Percentiles rank a stretch among this genome's conserved stretches.
phyloP scores from a whole-genome alignment of 1,140 invertebrate genomes.

The Proctacanthus coquilletti region DNA sequence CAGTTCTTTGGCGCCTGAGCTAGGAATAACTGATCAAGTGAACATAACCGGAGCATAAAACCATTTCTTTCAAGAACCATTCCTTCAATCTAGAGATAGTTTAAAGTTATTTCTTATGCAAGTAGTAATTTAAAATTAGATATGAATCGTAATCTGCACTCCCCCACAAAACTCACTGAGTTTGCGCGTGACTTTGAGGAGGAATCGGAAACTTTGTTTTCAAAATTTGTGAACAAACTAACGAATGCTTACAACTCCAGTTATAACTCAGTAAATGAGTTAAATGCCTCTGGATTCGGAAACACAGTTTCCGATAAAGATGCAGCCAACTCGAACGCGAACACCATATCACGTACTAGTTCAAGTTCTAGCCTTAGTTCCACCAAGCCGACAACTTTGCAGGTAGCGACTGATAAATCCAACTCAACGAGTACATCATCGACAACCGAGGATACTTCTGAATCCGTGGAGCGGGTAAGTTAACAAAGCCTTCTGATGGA shows the following conservation, averaged over 20 bases:
- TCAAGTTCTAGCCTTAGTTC: conserved; percentile 8
- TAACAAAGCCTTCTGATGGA: no score
- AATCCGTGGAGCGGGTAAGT: conserved; percentile 13
- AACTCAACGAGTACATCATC: conserved; percentile 6
- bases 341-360: conserved; percentile 8
- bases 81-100: no score
- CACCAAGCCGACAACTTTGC: conserved; percentile 12
- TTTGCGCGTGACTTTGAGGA: conserved; percentile 42
- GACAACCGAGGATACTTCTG: conserved; percentile 11
- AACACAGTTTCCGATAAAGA: not conserved
- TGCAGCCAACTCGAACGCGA: no score
- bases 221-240: conserved; percentile 27
- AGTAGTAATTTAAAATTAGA: conserved; percentile 12
- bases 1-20: conserved; percentile 33
- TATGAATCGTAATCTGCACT: conserved; percentile 50
- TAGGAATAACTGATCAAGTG: conserved; percentile 23
- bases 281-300: conserved; percentile 7
- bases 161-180: conserved; percentile 53
- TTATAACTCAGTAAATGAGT: conserved; percentile 26
- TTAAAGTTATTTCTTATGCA: no score
- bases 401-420: conserved; percentile 9
- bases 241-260: conserved; percentile 29
- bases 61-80: no score
- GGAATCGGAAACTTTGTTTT: conserved; percentile 20
- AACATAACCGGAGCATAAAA: conserved; percentile 24